These are phyloP conservation scores for Lithosia quadra DNA, from an alignment of 2,888 invertebrate genomes.

Conservation along the genomic window DNA sequence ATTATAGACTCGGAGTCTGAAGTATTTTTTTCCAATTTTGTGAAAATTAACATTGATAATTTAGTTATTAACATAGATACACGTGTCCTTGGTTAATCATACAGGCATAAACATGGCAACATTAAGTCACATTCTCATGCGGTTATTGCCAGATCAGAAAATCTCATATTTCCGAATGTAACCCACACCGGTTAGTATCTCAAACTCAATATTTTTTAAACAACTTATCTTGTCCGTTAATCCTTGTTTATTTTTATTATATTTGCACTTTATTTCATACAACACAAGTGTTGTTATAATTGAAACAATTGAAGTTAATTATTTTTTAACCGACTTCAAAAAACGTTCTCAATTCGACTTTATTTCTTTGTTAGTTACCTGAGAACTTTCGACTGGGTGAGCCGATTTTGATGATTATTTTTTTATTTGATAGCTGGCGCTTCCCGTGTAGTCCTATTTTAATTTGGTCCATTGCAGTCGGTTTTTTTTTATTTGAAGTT, in stretches of 20 bases:
- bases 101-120: constrained; percentile 21
- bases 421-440: too few species aligned
- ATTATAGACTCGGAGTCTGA: too few species aligned
- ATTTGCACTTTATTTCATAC: background rate
- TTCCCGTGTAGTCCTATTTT: too few species aligned
- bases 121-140: constrained; percentile 33
- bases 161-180: constrained; percentile 30
- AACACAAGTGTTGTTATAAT: background rate
- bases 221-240: constrained; percentile 8
- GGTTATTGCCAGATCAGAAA: constrained; percentile 48
- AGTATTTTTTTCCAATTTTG: too few species aligned
- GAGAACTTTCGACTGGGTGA: too few species aligned
- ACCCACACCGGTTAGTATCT: constrained; percentile 55
- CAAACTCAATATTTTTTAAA: constrained; percentile 17
- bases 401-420: too few species aligned
- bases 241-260: background rate
- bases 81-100: constrained; percentile 9
- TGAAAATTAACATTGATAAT: background rate
- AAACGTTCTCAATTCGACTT: too few species aligned
- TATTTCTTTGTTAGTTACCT: too few species aligned
- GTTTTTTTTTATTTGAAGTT: too few species aligned
- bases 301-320: too few species aligned
- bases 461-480: too few species aligned
- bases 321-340: too few species aligned
- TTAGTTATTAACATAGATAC: background rate